Percentiles rank a stretch among this genome's conserved stretches.
phyloP scores from a whole-genome alignment of 2,888 invertebrate genomes.

The Trichogramma dendrolimi region DNA sequence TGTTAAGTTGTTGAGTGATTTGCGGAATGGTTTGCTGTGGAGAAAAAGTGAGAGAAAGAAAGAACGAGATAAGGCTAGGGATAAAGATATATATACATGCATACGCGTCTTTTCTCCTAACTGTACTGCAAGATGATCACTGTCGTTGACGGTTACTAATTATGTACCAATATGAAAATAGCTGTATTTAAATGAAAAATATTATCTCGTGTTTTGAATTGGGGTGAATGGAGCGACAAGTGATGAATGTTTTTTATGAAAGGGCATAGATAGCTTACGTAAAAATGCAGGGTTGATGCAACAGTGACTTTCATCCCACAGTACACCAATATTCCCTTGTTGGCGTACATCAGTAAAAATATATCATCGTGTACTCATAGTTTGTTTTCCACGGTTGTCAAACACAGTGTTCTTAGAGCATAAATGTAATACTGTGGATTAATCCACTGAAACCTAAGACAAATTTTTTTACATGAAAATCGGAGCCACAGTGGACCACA shows the following conservation, averaged over 20 bases:
- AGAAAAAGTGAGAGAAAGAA: slow-evolving; percentile 4
- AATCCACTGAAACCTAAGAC: slow-evolving; percentile 17
- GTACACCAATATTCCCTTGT: slow-evolving; percentile 24
- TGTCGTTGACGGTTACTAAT: slow-evolving; percentile 37
- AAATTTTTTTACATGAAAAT: slow-evolving; percentile 23
- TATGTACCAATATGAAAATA: slow-evolving; percentile 36
- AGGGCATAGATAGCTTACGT: slow-evolving; percentile 30
- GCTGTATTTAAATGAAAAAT: slow-evolving; percentile 35
- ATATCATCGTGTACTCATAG: slow-evolving; percentile 19
- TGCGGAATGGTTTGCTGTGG: slow-evolving; percentile 21
- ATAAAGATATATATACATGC: too few species aligned
- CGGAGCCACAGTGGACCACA: slow-evolving; percentile 26
- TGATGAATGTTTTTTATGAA: slow-evolving; percentile 37
- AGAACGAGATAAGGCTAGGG: too few species aligned
- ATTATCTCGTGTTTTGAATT: slow-evolving; percentile 38
- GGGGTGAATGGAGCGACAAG: slow-evolving; percentile 38
- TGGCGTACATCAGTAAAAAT: slow-evolving; percentile 13
- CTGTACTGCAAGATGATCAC: slow-evolving; percentile 29
- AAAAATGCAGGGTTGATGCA: slow-evolving; percentile 44
- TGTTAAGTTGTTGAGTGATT: slow-evolving; percentile 36
- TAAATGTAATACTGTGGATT: slow-evolving; percentile 13
- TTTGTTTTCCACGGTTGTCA: slow-evolving; percentile 26
- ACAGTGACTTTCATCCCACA: slow-evolving; percentile 39
- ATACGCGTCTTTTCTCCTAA: slow-evolving; percentile 26
- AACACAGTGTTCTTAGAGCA: slow-evolving; percentile 29